phyloP scores from a whole-genome alignment of 2,888 invertebrate species.

The Torymus auratus region DNA sequence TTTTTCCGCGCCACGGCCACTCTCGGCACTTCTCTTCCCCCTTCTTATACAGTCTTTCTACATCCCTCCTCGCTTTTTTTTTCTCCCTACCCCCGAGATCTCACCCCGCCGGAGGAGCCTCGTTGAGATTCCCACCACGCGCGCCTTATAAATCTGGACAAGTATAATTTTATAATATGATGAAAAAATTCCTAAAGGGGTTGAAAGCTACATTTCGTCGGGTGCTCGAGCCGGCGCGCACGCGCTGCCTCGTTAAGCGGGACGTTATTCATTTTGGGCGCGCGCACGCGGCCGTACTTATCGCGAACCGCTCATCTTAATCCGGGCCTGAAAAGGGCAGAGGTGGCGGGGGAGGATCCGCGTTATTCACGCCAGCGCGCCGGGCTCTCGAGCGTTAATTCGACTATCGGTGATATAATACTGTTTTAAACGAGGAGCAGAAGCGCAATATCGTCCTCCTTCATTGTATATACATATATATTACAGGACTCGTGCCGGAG shows the following conservation, averaged over 20 bases:
- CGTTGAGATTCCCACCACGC: constrained; percentile 67
- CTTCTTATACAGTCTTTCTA: constrained; percentile 67
- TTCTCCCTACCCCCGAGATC: background rate
- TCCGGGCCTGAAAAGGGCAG: constrained; percentile 39
- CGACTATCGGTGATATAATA: constrained; percentile 52
- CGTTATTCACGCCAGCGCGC: constrained; percentile 31
- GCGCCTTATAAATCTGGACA: constrained; percentile 67
- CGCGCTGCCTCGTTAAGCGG: constrained; percentile 61
- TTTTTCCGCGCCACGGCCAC: constrained; percentile 62
- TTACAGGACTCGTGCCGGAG: background rate
- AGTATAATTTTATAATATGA: constrained; percentile 69
- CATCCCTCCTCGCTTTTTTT: constrained; percentile 38
- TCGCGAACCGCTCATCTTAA: constrained; percentile 56
- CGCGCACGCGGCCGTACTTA: constrained; percentile 47
- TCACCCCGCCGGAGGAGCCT: constrained; percentile 42
- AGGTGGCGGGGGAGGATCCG: constrained; percentile 1
- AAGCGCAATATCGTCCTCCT: background rate
- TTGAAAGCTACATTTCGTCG: constrained; percentile 47
- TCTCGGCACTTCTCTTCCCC: constrained; percentile 33
- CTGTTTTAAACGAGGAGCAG: constrained; percentile 23
- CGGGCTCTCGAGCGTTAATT: constrained; percentile 39
- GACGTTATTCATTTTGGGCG: constrained; percentile 64
- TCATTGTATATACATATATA: background rate
- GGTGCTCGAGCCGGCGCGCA: background rate
- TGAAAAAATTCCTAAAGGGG: constrained; percentile 66